phyloP scores from a whole-genome alignment of 1,140 invertebrate species.

The Nebria ingens region DNA sequence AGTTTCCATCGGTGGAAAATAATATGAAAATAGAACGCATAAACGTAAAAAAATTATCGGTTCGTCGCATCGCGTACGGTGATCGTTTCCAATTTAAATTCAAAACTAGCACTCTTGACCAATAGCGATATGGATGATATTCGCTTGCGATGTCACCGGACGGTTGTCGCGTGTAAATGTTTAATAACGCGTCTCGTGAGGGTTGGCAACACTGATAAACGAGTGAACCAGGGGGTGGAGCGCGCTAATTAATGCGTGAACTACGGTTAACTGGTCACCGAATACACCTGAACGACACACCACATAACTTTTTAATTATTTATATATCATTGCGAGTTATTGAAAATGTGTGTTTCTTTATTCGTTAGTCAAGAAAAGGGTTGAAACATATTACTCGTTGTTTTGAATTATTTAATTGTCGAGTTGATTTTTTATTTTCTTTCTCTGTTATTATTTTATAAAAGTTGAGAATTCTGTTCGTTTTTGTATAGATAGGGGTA shows the following conservation, averaged over 20 bases:
- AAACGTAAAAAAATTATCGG: conserved; percentile 7
- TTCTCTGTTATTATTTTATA: no score
- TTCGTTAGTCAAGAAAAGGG: background rate
- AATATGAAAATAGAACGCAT: background rate
- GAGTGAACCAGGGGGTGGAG: background rate
- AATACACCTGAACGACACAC: background rate
- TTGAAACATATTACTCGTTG: background rate
- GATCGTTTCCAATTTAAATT: background rate
- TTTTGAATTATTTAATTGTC: conserved; percentile 2
- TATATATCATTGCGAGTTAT: background rate
- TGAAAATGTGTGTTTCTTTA: no score
- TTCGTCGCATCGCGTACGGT: background rate
- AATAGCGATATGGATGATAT: background rate
- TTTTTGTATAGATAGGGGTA: no score
- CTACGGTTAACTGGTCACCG: conserved; percentile 7
- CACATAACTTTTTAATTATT: background rate
- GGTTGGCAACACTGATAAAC: conserved; percentile 6
- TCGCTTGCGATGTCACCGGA: background rate
- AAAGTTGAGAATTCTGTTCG: no score
- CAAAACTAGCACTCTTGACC: background rate
- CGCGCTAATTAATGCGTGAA: conserved; percentile 2
- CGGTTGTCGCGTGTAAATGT: conserved; percentile 4
- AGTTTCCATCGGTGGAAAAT: background rate
- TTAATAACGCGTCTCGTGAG: conserved; percentile 4
- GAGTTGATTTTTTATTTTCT: background rate